Evolutionary conservation across 2,888 invertebrate genomes (phyloP).

Genomic region (Diaphora mendica): DNA sequence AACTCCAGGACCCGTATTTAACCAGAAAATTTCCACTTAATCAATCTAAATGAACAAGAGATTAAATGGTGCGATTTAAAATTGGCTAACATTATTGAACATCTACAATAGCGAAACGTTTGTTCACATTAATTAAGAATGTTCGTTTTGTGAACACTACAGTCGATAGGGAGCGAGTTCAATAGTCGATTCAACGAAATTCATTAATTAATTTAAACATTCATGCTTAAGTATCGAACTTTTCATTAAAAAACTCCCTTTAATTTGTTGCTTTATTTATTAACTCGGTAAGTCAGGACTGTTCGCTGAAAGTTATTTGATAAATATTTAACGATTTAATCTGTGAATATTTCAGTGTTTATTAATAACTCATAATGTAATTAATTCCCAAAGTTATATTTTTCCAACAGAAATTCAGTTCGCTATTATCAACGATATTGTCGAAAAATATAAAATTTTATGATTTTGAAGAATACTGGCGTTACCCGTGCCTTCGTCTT

Average conservation of each 20-base stretch:
- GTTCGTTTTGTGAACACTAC: constrained; percentile 71
- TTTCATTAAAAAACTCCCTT: constrained; percentile 81
- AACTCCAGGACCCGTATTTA: constrained; percentile 42
- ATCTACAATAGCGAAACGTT: constrained; percentile 71
- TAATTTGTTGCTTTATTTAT: constrained; percentile 81
- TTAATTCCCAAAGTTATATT: background rate
- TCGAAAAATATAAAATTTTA: background rate
- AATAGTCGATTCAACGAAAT: constrained; percentile 70
- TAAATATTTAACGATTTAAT: background rate
- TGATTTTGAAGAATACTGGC: background rate
- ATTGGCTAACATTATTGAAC: constrained; percentile 65
- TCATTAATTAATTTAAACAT: constrained; percentile 84
- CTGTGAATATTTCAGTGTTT: background rate
- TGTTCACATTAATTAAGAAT: constrained; percentile 78
- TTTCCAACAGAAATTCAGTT: background rate
- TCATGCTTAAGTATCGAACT: constrained; percentile 84
- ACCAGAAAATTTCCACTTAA: constrained; percentile 48
- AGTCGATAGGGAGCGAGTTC: constrained; percentile 52
- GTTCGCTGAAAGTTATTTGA: constrained; percentile 19
- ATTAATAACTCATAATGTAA: background rate
- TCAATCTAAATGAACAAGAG: constrained; percentile 57
- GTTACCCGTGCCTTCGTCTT: background rate
- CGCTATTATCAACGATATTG: background rate
- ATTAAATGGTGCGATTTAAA: constrained; percentile 60
- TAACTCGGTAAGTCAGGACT: constrained; percentile 55